Evolutionary conservation across 2,888 invertebrate genomes (phyloP).

Genomic region (Lutraria lutraria): DNA sequence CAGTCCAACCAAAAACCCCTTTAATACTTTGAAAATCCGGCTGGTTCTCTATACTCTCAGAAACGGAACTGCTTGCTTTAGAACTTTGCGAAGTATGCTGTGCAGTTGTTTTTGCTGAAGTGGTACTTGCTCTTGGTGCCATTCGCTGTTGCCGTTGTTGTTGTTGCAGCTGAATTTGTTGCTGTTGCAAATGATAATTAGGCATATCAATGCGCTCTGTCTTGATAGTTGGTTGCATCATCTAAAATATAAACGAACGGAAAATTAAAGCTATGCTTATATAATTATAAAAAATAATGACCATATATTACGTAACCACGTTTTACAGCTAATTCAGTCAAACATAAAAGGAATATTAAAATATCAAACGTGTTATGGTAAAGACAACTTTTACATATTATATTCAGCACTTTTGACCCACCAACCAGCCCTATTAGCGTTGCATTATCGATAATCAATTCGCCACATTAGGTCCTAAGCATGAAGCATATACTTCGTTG

Average conservation of each 20-base stretch:
- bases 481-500: neutral
- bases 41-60: conserved; percentile 67
- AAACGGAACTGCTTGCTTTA: neutral
- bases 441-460: conserved; percentile 19
- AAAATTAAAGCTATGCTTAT: too few species aligned
- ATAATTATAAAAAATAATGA: too few species aligned
- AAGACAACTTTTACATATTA: too few species aligned
- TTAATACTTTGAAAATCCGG: conserved; percentile 87
- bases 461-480: neutral
- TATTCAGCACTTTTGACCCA: neutral
- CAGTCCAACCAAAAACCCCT: conserved; percentile 95
- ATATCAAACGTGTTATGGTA: too few species aligned
- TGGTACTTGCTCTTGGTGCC: conserved; percentile 27
- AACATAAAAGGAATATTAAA: too few species aligned
- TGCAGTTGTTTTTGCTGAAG: neutral
- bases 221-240: conserved; percentile 70
- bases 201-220: conserved; percentile 69
- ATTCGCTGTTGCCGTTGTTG: conserved; percentile 39
- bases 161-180: conserved; percentile 20
- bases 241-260: conserved; percentile 53
- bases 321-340: too few species aligned
- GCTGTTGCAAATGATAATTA: conserved; percentile 37
- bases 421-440: neutral
- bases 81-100: neutral
- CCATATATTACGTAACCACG: too few species aligned